Evolutionary conservation across 2,797 vertebrate species (phyloP), one percentile per base, ranked within the genome.

Genomic region (Schizothorax lantsangensis): DNA sequence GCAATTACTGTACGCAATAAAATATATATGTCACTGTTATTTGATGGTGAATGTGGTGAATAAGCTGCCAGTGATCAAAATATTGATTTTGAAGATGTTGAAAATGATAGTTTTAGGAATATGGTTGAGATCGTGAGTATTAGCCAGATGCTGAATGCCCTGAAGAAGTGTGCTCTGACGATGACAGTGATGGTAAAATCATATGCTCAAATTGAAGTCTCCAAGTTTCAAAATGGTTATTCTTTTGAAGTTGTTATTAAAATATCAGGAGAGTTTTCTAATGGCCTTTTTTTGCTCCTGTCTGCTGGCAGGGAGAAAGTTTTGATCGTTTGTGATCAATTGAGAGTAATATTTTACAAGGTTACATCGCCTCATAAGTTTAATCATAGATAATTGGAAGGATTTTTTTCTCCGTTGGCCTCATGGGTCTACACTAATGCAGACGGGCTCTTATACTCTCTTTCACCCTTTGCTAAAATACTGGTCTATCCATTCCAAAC

Each of bases 311-410:
- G 38, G 71, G 30, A 73, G 6, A 62, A 43, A 54, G 23, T 6
- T 33, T 54, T 69, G 59, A 26, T 73, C 33, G 45, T 79, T 40
- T 45, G 64, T 72, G 17, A 49, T 81, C 57, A 43, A 64, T 62
- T 84, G 81, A 68, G 62, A 75, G 33, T n/a, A 47, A 21, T n/a
- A 83, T 62, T 85, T 81, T 26, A 59, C 19, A 30, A 73, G 62
- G 43, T 78, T 88, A 4, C 43, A 23, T 38, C 9, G 66, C 33
- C 66, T 54, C 26, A 59, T 80, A 52, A 54, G 23, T 84, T 69
- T 26, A 45, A 26, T 57, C 62, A 85, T 23, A 78, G 87, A 85
- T 43, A 79, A 79, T 36, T 79, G 47, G 36, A 81, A 19, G 4
- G 5, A 75, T 30, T 30, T 62, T n/a, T n/a, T 36, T 66, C 36